Evolutionary conservation across 1,140 invertebrate species (phyloP).

Genomic region (Mycetomoellerius zeteki): DNA sequence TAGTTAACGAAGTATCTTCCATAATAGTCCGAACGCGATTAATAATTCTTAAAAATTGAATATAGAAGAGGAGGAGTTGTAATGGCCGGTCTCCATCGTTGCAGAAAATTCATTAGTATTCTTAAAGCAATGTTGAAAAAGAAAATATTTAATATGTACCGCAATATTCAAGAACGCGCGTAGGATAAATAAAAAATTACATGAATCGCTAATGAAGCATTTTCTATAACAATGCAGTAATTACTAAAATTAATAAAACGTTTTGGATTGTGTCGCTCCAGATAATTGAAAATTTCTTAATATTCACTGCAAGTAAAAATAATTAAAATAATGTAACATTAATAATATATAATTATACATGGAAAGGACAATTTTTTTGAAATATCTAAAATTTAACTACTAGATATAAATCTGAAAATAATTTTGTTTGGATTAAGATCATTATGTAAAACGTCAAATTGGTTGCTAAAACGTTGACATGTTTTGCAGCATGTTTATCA

Average conservation of each 20-base stretch:
- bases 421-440: too few relatives aligned
- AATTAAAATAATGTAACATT: not conserved
- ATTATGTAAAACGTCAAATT: too few relatives aligned
- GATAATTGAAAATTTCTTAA: not conserved
- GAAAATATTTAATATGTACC: constrained; percentile 29
- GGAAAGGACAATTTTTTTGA: too few relatives aligned
- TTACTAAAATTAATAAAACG: not conserved
- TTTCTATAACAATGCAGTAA: not conserved
- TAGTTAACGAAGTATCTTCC: constrained; percentile 17
- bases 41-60: constrained; percentile 37
- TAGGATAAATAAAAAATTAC: not conserved
- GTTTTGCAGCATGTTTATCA: too few relatives aligned
- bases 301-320: not conserved
- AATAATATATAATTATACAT: not conserved
- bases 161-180: not conserved
- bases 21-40: not conserved
- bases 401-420: too few relatives aligned
- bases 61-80: constrained; percentile 10
- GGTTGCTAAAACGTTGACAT: too few relatives aligned
- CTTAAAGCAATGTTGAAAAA: not conserved
- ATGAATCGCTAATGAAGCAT: not conserved
- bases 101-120: constrained; percentile 1
- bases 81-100: not conserved
- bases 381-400: too few relatives aligned
- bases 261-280: not conserved